Conservation (phyloP, 2,113 vertebrate genomes). For the Salvelinus sp. region DNA sequence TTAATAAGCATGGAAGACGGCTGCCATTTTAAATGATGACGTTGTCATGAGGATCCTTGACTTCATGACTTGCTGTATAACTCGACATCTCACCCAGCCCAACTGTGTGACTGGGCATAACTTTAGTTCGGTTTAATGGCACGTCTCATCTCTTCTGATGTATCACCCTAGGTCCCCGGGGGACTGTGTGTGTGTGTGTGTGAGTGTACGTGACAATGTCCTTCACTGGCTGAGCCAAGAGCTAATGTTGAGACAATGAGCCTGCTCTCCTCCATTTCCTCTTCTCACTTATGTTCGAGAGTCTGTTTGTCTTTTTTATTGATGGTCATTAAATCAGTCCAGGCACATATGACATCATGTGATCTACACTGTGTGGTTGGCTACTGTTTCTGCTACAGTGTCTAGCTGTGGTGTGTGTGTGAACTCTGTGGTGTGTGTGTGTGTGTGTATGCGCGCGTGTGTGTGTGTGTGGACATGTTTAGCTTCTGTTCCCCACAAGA, state of each 20-base stretch:
- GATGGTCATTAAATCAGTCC: constrained; percentile 13
- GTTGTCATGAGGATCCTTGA: constrained; percentile 1
- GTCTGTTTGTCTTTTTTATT: constrained; percentile 16
- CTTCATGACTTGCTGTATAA: constrained; percentile 5
- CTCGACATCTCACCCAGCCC: background rate
- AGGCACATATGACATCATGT: background rate
- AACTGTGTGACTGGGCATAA: constrained; percentile 20
- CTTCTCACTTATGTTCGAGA: background rate
- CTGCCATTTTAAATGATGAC: background rate
- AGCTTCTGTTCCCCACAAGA: no score
- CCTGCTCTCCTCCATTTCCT: background rate
- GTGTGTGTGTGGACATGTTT: no score
- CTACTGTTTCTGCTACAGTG: no score
- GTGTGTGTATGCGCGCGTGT: no score
- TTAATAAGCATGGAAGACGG: background rate
- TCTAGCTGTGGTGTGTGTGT: no score
- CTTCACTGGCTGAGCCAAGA: constrained; percentile 21
- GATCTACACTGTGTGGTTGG: background rate
- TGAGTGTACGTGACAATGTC: constrained; percentile 5
- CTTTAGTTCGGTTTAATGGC: constrained; percentile 28
- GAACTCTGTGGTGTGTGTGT: no score
- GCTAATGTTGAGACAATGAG: constrained; percentile 18
- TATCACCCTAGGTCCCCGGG: constrained; percentile 27
- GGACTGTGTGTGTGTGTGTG: background rate
- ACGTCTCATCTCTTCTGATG: constrained; percentile 41